Percentiles rank a stretch among this genome's conserved stretches.
Conservation (phyloP, 2,888 invertebrate species). For the Ethmia dodecea region DNA sequence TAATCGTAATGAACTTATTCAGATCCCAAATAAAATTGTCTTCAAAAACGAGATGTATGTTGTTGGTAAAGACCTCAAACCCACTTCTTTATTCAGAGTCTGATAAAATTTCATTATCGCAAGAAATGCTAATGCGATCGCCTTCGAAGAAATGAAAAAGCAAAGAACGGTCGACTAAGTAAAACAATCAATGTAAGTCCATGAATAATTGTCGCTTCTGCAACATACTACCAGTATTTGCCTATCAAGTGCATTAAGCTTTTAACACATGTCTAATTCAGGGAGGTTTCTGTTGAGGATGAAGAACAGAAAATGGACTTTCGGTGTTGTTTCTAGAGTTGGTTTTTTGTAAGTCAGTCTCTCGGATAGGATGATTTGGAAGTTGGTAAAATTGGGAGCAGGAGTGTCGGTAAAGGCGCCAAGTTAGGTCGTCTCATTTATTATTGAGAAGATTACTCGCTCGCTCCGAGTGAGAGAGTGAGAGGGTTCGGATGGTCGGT, state of each 20-base stretch:
- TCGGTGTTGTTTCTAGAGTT: slow-evolving; percentile 21
- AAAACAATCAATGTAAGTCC: slow-evolving; percentile 22
- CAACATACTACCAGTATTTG: slow-evolving; percentile 39
- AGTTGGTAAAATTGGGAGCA: slow-evolving; percentile 49
- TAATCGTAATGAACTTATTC: too few relatives aligned
- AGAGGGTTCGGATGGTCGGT: too few relatives aligned
- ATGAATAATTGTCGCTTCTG: slow-evolving; percentile 32
- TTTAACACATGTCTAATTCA: slow-evolving; percentile 74
- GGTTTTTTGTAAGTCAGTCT: slow-evolving; percentile 21
- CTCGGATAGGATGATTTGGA: slow-evolving; percentile 41
- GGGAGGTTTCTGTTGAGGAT: too few relatives aligned
- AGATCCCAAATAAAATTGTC: too few relatives aligned
- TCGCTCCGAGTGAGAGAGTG: slow-evolving; percentile 24
- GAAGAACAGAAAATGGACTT: slow-evolving; percentile 21
- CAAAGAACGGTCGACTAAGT: too few relatives aligned
- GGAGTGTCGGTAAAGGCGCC: slow-evolving; percentile 60
- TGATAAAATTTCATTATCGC: too few relatives aligned
- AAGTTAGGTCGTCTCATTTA: slow-evolving; percentile 73
- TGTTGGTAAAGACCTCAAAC: too few relatives aligned
- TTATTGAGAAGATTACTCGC: slow-evolving; percentile 67
- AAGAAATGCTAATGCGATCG: too few relatives aligned
- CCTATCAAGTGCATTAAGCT: slow-evolving; percentile 68
- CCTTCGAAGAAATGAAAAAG: too few relatives aligned
- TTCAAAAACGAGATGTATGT: too few relatives aligned
- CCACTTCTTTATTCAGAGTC: too few relatives aligned